phyloP scores from a whole-genome alignment of 2,113 vertebrate genomes.

The Catharus bicknelli region DNA sequence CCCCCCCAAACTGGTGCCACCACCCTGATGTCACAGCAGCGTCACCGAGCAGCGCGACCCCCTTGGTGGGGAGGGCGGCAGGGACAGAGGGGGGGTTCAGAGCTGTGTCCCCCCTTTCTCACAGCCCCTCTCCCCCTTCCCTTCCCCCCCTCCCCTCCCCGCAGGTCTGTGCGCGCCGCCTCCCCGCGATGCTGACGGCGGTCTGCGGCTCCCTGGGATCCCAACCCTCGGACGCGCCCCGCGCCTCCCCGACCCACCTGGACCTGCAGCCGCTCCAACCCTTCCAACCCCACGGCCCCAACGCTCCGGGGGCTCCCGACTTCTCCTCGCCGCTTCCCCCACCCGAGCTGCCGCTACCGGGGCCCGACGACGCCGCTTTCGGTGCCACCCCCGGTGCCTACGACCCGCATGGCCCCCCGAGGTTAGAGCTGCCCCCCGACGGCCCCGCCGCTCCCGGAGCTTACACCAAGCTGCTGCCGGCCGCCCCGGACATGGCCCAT shows the following conservation, averaged over 20 bases:
- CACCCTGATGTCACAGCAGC: rapidly evolving
- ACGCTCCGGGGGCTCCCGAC: constrained; percentile 59
- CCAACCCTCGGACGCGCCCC: constrained; percentile 76
- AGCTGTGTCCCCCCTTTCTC: neutral
- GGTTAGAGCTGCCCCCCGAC: constrained; percentile 71
- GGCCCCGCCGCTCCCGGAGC: constrained; percentile 61
- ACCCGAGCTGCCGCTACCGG: constrained; percentile 71
- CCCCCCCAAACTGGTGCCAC: rapidly evolving
- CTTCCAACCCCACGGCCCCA: constrained; percentile 71
- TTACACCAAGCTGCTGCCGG: constrained; percentile 76
- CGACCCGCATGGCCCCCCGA: constrained; percentile 67
- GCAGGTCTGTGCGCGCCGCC: constrained; percentile 59
- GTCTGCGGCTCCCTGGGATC: constrained; percentile 80
- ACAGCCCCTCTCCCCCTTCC: neutral
- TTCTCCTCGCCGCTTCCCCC: constrained; percentile 65
- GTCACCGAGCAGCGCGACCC: neutral
- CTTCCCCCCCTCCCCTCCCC: neutral
- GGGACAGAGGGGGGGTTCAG: too few species aligned
- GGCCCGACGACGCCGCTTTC: constrained; percentile 67
- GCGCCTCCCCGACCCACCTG: constrained; percentile 70
- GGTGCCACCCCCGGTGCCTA: constrained; percentile 37
- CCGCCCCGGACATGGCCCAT: constrained; percentile 85
- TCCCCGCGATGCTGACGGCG: constrained; percentile 78
- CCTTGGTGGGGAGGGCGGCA: too few species aligned
- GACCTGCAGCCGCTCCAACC: constrained; percentile 77